Percentiles rank a stretch among this genome's conserved stretches.
Conservation (phyloP, 2,888 invertebrate species). For the Pardosa pseudoannulata region DNA sequence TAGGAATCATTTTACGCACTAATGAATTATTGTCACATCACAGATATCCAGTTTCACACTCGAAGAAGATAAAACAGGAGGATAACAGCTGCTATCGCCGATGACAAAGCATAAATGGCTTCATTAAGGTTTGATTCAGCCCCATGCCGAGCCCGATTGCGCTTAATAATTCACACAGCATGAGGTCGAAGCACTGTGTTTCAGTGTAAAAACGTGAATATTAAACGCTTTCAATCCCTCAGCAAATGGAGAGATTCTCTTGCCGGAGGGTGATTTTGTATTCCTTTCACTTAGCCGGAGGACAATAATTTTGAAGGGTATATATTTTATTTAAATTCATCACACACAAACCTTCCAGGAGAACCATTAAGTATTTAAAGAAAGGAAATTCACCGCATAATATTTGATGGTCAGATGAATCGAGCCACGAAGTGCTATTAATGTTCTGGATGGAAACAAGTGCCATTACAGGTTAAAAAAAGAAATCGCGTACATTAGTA, state of each 20-base stretch:
- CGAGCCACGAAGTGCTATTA: neutral
- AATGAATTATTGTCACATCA: neutral
- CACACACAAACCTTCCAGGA: neutral
- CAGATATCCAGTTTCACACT: neutral
- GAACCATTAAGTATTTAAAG: neutral
- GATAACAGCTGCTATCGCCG: neutral
- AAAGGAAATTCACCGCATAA: constrained; percentile 6
- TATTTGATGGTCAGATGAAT: constrained; percentile 1
- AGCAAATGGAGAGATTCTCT: neutral
- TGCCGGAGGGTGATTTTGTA: neutral
- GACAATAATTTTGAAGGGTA: neutral
- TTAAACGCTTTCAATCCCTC: neutral
- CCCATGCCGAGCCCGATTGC: neutral
- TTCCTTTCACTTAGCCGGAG: neutral
- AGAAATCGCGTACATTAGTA: neutral
- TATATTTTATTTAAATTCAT: constrained; percentile 2
- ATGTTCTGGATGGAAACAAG: neutral
- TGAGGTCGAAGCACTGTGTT: neutral
- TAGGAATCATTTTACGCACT: too few species aligned
- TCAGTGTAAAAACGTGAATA: neutral
- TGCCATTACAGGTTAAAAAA: neutral
- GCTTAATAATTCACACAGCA: neutral
- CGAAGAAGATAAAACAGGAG: neutral
- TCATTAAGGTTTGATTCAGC: neutral
- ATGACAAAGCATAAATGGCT: neutral